Base-by-base conservation (phyloP, 1,140 invertebrate species). In the Scylla paramamosain region DNA sequence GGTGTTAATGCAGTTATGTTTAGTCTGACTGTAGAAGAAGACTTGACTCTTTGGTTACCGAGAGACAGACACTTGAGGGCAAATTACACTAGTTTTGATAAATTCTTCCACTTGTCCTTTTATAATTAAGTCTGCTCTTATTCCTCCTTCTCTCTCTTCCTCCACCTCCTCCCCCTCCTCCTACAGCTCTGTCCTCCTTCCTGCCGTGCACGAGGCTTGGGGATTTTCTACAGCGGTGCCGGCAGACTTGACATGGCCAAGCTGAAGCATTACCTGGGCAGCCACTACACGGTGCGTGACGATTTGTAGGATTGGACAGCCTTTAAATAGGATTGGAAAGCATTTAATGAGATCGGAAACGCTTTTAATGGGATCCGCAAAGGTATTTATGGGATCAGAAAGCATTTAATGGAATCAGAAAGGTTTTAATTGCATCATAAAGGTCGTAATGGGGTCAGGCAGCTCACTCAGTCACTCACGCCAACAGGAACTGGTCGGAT, bases 221-320 rank as follows among this genome's bases (percentile, higher is more conserved):
- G 94, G 4, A 95, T 39, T 45, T 95, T 95, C 46, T 95, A 95
- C 91, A 88, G 46, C n/a, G 94, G 94, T 77, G 91, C 94, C n/a
- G 94, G 94, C 67, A 52, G 28, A 4, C 32, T 95, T 0, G 92
- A 95, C 84, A 29, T 89, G 31, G 91, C 87, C 25, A 87, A 89
- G 28, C 32, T 95, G 14, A 87, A 29, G 20, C 45, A 88, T 1
- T 95, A 92, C 20, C 29, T 95, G 83, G 94, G 94, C 20, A 28
- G 29, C 86, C 92, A 92, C 25, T 89, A 77, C 20, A 45, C 92
- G 94, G 94, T 95, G 48, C 31, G 86, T 87, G 16, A 39, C 45
- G 32, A 16, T 83, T 45, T 28, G 20, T n/a, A 2, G n/a, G 25
- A 77, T 77, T 77, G 20, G 20, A n/a, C n/a, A 59, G 67, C 67